Evolutionary conservation across 1,140 invertebrate species (phyloP).

Genomic region (Drosophila ercepeae): DNA sequence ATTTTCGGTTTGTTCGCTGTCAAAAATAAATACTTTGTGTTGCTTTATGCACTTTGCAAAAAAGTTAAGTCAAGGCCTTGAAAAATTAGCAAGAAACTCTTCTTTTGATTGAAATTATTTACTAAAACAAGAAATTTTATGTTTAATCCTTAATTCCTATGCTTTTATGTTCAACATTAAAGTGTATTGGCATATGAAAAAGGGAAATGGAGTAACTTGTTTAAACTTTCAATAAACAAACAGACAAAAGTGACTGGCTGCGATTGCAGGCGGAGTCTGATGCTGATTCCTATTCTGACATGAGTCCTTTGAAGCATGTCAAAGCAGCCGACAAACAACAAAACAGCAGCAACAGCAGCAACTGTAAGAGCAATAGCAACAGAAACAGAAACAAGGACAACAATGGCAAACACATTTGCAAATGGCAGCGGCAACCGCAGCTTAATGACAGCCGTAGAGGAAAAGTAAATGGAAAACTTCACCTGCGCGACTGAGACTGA

Average conservation of each 20-base stretch:
- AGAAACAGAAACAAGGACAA: slow-evolving; percentile 33
- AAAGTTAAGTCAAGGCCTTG: background rate
- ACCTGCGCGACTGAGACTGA: slow-evolving; percentile 66
- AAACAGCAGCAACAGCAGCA: slow-evolving; percentile 26
- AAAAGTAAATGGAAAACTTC: slow-evolving; percentile 65
- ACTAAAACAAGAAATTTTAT: background rate
- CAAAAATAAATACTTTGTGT: slow-evolving; percentile 13
- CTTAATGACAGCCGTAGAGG: slow-evolving; percentile 70
- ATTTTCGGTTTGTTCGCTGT: slow-evolving; percentile 33
- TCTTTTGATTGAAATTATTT: no score
- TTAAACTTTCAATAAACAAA: slow-evolving; percentile 79
- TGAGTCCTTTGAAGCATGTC: slow-evolving; percentile 73
- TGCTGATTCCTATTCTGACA: slow-evolving; percentile 52
- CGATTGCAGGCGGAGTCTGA: slow-evolving; percentile 13
- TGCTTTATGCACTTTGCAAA: background rate
- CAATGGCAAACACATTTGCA: slow-evolving; percentile 78
- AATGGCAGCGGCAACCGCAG: slow-evolving; percentile 75
- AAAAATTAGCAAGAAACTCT: background rate
- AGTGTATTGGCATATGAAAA: slow-evolving; percentile 23
- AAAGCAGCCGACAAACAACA: slow-evolving; percentile 61
- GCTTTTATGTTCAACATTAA: background rate
- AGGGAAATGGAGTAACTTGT: slow-evolving; percentile 58
- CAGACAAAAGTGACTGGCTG: slow-evolving; percentile 68
- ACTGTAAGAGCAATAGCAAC: slow-evolving; percentile 22
- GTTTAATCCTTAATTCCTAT: no score